Conservation (phyloP, 2,113 vertebrate genomes). For the Mirza zaza region DNA sequence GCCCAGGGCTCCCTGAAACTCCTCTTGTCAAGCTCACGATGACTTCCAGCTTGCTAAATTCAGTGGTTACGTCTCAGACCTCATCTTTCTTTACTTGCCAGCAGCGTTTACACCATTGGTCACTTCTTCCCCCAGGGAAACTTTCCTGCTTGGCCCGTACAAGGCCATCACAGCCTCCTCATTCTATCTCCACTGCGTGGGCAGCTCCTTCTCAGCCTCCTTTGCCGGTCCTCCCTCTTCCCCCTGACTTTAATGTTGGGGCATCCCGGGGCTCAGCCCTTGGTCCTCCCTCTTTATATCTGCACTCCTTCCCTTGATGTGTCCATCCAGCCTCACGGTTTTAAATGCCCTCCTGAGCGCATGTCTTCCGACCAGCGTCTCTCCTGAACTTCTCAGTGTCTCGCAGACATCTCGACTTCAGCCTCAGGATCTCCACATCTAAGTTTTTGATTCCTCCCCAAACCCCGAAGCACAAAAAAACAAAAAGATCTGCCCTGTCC, state of each 20-base stretch:
- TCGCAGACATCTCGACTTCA: too few relatives aligned
- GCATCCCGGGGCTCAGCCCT: not conserved
- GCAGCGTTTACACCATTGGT: accelerated
- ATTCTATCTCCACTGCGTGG: accelerated
- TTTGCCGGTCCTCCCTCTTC: not conserved
- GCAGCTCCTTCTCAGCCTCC: not conserved
- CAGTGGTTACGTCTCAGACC: not conserved
- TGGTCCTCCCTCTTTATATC: accelerated
- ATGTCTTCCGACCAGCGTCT: too few relatives aligned
- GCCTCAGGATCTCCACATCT: not conserved
- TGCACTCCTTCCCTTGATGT: accelerated
- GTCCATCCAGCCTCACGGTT: not conserved
- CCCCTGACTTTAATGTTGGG: not conserved
- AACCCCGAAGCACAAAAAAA: not conserved
- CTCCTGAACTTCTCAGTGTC: not conserved
- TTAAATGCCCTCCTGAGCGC: not conserved
- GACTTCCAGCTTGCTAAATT: not conserved
- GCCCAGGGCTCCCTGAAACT: not conserved
- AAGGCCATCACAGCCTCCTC: accelerated
- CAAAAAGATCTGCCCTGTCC: not conserved
- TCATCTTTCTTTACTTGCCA: accelerated
- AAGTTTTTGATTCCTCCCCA: not conserved
- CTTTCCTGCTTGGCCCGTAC: accelerated
- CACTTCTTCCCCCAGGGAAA: accelerated
- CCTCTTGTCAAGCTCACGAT: not conserved